Evolutionary conservation across 2,797 vertebrate species (phyloP).

Genomic region (Sebastes alutus): DNA sequence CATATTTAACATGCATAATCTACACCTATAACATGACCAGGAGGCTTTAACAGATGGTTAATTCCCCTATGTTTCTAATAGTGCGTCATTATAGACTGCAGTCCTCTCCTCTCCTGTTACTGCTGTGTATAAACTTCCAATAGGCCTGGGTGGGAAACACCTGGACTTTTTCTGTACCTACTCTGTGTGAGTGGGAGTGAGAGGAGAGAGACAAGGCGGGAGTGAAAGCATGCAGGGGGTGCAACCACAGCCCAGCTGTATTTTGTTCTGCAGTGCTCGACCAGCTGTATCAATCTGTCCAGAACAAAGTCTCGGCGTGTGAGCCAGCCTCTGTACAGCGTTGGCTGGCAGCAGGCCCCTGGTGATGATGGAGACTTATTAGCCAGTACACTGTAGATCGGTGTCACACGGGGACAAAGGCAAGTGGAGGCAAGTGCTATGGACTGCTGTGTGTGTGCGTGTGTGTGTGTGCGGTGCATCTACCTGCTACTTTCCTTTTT

Average conservation of each 20-base stretch:
- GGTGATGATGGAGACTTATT: constrained; percentile 57
- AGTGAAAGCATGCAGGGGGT: constrained; percentile 26
- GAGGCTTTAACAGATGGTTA: background rate
- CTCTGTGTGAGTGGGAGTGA: constrained; percentile 1
- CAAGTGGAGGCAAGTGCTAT: constrained; percentile 68
- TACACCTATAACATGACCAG: background rate
- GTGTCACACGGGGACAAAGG: constrained; percentile 62
- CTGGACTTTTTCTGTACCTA: constrained; percentile 49
- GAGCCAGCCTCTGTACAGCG: constrained; percentile 33
- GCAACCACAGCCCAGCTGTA: constrained; percentile 49
- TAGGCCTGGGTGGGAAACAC: constrained; percentile 49
- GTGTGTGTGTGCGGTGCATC: background rate
- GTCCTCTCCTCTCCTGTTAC: constrained; percentile 10
- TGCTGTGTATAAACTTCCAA: constrained; percentile 29
- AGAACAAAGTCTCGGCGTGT: constrained; percentile 51
- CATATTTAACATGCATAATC: background rate
- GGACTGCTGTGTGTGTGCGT: background rate
- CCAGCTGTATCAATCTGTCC: constrained; percentile 64
- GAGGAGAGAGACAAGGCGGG: background rate
- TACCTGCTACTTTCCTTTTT: background rate
- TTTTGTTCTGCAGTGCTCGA: constrained; percentile 56
- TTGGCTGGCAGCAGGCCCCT: constrained; percentile 58
- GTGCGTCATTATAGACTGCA: constrained; percentile 5
- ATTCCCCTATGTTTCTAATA: constrained; percentile 4
- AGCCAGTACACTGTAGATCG: constrained; percentile 29